Evolutionary conservation across 1,140 invertebrate species (phyloP), one percentile per base, ranked within the genome.

Genomic region (Drosophila ohnishii): DNA sequence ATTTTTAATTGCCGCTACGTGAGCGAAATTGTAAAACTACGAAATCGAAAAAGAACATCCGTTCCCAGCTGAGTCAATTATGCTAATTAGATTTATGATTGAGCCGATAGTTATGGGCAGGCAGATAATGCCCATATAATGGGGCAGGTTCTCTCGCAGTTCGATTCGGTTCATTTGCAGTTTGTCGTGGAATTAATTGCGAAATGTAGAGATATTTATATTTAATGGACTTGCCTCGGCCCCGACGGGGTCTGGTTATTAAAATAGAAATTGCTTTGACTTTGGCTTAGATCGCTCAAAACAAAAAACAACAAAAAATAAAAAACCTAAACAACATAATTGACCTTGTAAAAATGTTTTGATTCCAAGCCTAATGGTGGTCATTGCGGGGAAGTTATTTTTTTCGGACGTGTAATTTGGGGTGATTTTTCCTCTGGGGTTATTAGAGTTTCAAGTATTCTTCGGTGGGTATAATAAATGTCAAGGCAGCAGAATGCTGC

Each of bases 21-120:
- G 75, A 77, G 65, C 58, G 55, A 71, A 78, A 78, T 78, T 63
- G 50, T 45, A 44, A 70, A 70, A 42, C 42, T 19, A 40, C 40
- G 45, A 65, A 56, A 50, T 75, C 44, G 57, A 55, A 61, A 61
- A 62, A 61, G 75, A 70, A 77, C 75, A 77, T 77, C 75, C 75
- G 75, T 51, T 61, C 72, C 51, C 51, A 55, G 28, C 51, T 28
- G 64, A 71, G 65, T 67, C 55, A 77, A 78, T 78, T 77, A 77
- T 77, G 75, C 40, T 78, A 70, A 78, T 77, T 77, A 77, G 77
- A 77, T 78, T 78, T 78, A 77, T 77, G 73, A 75, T 70, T 71
- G 69, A 59, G 53, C 65, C 48, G 66, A 71, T 71, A 71, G 69
- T 71, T 71, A 71, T 71, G 69, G 66, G 35, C 53, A 59, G 44